Percentiles rank a stretch among this genome's conserved stretches.
phyloP scores from a whole-genome alignment of 2,797 vertebrate species.

The Yasuhikotakia modesta region DNA sequence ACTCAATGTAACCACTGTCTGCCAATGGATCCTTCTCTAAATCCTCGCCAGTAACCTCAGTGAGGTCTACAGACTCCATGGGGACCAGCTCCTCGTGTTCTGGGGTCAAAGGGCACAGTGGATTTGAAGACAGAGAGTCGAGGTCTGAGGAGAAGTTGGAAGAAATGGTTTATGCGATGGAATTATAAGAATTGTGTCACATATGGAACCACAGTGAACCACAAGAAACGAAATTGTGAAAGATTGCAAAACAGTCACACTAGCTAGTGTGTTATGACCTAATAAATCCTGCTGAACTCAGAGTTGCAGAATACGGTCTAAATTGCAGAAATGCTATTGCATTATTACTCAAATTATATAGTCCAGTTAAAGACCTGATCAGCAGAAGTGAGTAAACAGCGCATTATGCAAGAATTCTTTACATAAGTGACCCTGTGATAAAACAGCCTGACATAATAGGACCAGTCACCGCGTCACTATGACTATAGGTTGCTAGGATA shows the following conservation, averaged over 20 bases:
- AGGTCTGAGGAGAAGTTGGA: slow-evolving; percentile 22
- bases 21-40: slow-evolving; percentile 78
- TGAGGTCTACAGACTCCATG: slow-evolving; percentile 75
- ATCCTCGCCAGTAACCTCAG: slow-evolving; percentile 68
- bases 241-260: neutral
- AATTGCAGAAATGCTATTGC: neutral
- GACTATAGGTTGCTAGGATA: slow-evolving; percentile 73
- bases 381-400: slow-evolving; percentile 32
- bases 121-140: slow-evolving; percentile 62
- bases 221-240: neutral
- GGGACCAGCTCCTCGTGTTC: slow-evolving; percentile 79
- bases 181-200: too few relatives aligned
- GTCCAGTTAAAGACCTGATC: slow-evolving; percentile 18
- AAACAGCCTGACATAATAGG: slow-evolving; percentile 62
- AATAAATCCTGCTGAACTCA: too few relatives aligned
- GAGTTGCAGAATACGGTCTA: too few relatives aligned
- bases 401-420: slow-evolving; percentile 37
- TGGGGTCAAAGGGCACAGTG: slow-evolving; percentile 71
- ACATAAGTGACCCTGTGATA: slow-evolving; percentile 46
- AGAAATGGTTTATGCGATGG: neutral
- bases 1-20: slow-evolving; percentile 82
- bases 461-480: too few relatives aligned
- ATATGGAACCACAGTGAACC: neutral
- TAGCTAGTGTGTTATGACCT: too few relatives aligned
- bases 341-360: too few relatives aligned